Percentiles rank a stretch among this genome's conserved stretches.
Evolutionary conservation across 2,797 vertebrate species (phyloP).

Genomic region (Scyliorhinus canicula): DNA sequence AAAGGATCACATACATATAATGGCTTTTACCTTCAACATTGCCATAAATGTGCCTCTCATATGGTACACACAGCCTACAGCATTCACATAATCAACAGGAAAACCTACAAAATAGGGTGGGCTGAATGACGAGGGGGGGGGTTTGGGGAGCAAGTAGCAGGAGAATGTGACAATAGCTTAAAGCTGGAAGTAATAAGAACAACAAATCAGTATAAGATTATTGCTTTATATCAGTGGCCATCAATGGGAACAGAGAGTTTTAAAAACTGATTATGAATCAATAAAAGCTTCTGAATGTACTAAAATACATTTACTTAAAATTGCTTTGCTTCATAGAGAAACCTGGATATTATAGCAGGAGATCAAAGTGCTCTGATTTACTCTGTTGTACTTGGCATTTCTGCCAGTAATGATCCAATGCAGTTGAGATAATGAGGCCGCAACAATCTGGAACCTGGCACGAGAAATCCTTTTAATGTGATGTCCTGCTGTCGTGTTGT

Average conservation of each 20-base stretch:
- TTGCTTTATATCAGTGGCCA: not conserved
- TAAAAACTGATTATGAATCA: not conserved
- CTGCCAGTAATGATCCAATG: conserved; percentile 22
- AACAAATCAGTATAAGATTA: not conserved
- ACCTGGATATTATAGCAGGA: not conserved
- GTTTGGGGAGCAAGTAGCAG: not conserved
- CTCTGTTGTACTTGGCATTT: not conserved
- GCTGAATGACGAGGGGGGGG: not conserved
- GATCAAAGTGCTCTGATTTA: not conserved
- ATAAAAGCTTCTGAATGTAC: conserved; percentile 11
- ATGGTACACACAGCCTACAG: not conserved
- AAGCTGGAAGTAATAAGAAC: not conserved
- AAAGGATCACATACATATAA: not conserved
- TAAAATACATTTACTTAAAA: not conserved
- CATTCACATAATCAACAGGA: not conserved
- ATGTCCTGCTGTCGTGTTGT: not conserved
- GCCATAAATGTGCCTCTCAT: not conserved
- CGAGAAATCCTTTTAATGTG: conserved; percentile 34
- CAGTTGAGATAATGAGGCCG: not conserved
- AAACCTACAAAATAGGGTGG: not conserved
- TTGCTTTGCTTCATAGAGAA: not conserved
- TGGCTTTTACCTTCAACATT: not conserved
- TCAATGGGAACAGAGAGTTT: not conserved
- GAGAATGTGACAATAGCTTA: not conserved
- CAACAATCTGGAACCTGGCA: conserved; percentile 38